Evolutionary conservation across 2,797 vertebrate genomes (phyloP).

Genomic region (Urocyon cinereoargenteus): DNA sequence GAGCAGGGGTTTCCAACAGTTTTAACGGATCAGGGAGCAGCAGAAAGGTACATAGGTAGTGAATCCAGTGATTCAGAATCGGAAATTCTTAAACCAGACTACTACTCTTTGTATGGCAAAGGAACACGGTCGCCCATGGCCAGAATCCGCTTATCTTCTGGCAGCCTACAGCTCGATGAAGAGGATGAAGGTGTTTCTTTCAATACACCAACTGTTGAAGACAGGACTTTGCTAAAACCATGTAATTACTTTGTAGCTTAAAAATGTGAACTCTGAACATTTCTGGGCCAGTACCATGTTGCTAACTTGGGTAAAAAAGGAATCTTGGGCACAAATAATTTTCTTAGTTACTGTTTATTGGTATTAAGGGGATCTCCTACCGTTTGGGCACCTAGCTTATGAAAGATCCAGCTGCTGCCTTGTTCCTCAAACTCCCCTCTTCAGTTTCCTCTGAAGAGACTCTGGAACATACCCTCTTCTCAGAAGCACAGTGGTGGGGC

Average conservation of each 20-base stretch:
- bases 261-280: constrained; percentile 48
- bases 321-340: constrained; percentile 18
- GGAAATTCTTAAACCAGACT: constrained; percentile 92
- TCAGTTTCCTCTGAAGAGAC: neutral
- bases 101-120: constrained; percentile 90
- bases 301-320: neutral
- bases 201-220: constrained; percentile 18
- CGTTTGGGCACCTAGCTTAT: neutral
- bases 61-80: constrained; percentile 96
- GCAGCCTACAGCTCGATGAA: constrained; percentile 95
- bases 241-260: constrained; percentile 87
- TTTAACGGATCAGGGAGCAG: constrained; percentile 81
- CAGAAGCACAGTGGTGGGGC: neutral
- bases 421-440: neutral
- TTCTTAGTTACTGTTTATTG: constrained; percentile 38
- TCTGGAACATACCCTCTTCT: neutral
- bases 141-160: constrained; percentile 94
- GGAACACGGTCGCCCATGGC: constrained; percentile 88
- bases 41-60: constrained; percentile 86
- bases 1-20: constrained; percentile 85
- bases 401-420: constrained; percentile 4
- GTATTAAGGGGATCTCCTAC: neutral
- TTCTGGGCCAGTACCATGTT: constrained; percentile 29
- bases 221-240: constrained; percentile 72
- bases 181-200: constrained; percentile 90